These are phyloP conservation scores for Ctenoplectra terminalis DNA, from an alignment of 1,140 invertebrate genomes.

Conservation along the genomic window DNA sequence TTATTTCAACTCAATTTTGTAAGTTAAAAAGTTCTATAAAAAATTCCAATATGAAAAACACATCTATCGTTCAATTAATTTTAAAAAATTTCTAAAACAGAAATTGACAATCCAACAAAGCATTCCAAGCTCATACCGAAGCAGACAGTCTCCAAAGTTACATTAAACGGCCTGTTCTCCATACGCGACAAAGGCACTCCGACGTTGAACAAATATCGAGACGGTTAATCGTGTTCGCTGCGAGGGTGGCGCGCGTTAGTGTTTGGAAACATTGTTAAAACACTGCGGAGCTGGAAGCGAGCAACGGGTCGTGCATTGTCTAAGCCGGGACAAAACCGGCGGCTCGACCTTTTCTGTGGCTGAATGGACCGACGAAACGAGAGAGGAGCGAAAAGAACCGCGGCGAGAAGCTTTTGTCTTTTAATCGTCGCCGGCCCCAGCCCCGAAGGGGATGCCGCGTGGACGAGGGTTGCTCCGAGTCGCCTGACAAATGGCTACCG, in stretches of 20 bases:
- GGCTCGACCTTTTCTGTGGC: conserved; percentile 57
- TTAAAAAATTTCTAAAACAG: too few relatives aligned
- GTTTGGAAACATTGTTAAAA: conserved; percentile 79
- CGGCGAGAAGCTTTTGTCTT: conserved; percentile 70
- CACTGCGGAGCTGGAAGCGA: conserved; percentile 64
- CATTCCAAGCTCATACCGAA: not conserved
- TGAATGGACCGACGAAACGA: conserved; percentile 50
- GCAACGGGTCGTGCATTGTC: conserved; percentile 58
- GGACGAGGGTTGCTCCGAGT: conserved; percentile 44
- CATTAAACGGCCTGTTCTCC: not conserved
- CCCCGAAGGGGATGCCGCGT: conserved; percentile 49
- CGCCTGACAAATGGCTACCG: conserved; percentile 52
- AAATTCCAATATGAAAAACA: too few relatives aligned
- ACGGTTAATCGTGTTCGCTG: conserved; percentile 54
- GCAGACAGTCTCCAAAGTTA: not conserved
- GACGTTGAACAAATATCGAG: conserved; percentile 69
- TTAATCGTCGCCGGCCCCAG: conserved; percentile 66
- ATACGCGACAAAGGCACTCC: conserved; percentile 63
- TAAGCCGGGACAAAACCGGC: conserved; percentile 62
- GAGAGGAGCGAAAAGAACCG: conserved; percentile 61
- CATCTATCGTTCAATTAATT: too few relatives aligned
- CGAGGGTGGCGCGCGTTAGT: conserved; percentile 64
- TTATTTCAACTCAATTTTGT: too few relatives aligned
- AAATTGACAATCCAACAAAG: too few relatives aligned
- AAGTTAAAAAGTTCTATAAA: too few relatives aligned